Base-by-base conservation (phyloP, 2,113 vertebrate genomes). In the Lepus timidus region DNA sequence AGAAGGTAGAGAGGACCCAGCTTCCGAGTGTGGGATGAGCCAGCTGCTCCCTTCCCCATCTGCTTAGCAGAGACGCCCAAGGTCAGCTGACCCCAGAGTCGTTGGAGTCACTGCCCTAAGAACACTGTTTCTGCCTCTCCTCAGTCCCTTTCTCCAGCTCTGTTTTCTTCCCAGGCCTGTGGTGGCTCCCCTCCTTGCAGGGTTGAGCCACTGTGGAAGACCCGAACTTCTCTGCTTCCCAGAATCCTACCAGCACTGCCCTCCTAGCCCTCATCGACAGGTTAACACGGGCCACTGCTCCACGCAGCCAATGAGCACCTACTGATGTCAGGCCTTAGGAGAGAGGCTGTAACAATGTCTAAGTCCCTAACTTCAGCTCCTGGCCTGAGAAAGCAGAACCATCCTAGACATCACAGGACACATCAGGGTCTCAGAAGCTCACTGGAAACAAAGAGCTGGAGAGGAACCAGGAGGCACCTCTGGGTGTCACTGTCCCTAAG, bases 291-390 rank as follows among this genome's bases (percentile, higher is more conserved):
- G 22, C 23, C 16, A n/a, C 7, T 6, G 9, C 25, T 33, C 36
- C 39, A 27, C 0, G 25, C 9, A 88, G 65, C 3, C 64, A 75
- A 0, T 3, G 2, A 68, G 7, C 0, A 49, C 13, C 49, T 31
- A 22, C 0, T 6, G 11, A 0, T 14, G 19, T 51, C 78, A 75
- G 83, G 14, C 9, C 44, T 8, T 78, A 65, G 62, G 44, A 83
- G 80, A 74, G 2, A 73, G 29, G 8, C 19, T 27, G 3, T 10
- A 14, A 58, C 4, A 31, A 17, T 23, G 29, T 29, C 27, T 20
- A 74, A 16, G 12, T 52, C 23, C 49, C 49, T 49, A 39, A 25
- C 44, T 9, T 29, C 25, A 16, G 20, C 0, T 74, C 8, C 49
- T 44, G 12, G 1, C 6, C 11, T 36, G 73, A 36, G 65, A 52